Evolutionary conservation across 2,888 invertebrate species (phyloP).

Genomic region (Nomada fucata): DNA sequence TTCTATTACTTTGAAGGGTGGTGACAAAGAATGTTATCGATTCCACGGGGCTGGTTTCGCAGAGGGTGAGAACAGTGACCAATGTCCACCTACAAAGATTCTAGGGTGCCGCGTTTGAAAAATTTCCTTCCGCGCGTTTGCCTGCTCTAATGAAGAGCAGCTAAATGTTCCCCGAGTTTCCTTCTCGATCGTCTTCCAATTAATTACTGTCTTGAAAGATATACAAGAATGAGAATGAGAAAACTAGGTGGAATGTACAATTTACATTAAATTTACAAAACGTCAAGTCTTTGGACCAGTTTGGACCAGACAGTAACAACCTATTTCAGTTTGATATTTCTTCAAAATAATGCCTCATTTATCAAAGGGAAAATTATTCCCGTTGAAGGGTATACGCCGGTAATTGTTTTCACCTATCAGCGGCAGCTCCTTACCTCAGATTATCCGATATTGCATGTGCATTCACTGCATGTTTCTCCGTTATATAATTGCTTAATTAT

Average conservation of each 20-base stretch:
- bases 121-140: conserved; percentile 64
- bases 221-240: not conserved
- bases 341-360: not conserved
- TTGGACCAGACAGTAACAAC: too few species aligned
- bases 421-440: not conserved
- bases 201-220: conserved; percentile 11
- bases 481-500: conserved; percentile 44
- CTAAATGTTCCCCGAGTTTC: conserved; percentile 75
- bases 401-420: not conserved
- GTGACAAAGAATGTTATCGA: conserved; percentile 42
- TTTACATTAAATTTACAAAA: conserved; percentile 12
- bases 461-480: conserved; percentile 4
- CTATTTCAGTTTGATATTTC: not conserved
- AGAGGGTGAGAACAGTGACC: not conserved
- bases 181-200: not conserved
- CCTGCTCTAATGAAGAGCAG: conserved; percentile 76
- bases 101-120: conserved; percentile 44
- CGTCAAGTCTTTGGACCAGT: not conserved
- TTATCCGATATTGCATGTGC: conserved; percentile 8
- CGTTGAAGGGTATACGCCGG: not conserved
- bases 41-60: conserved; percentile 30
- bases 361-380: not conserved
- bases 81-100: conserved; percentile 21
- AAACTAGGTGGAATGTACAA: not conserved
- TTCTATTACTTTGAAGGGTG: conserved; percentile 17